Conservation (phyloP, 2,888 invertebrate genomes). For the Archips crataeganus region DNA sequence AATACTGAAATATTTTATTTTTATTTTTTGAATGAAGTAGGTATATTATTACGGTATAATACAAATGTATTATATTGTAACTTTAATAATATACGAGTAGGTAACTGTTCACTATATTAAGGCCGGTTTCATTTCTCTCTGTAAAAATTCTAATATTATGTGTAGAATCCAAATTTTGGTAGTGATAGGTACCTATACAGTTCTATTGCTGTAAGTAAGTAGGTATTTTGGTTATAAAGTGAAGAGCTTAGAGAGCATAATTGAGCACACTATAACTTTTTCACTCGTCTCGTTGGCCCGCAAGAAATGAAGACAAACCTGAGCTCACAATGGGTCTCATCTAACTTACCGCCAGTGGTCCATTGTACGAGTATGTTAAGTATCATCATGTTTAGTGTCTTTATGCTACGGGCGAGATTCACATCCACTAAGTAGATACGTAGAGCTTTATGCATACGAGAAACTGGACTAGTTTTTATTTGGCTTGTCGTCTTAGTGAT, state of each 20-base stretch:
- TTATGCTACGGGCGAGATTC: conserved; percentile 4
- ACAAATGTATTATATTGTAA: too few species aligned
- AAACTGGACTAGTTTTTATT: conserved; percentile 18
- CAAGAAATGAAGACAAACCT: conserved; percentile 10
- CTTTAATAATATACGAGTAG: too few species aligned
- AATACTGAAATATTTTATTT: too few species aligned
- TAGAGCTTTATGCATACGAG: conserved; percentile 20
- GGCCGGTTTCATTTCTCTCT: too few species aligned
- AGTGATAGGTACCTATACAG: too few species aligned
- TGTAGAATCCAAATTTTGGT: too few species aligned
- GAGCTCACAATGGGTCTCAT: conserved; percentile 26
- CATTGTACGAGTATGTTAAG: conserved; percentile 38
- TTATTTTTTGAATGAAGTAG: too few species aligned
- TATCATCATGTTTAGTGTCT: conserved; percentile 38
- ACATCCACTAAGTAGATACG: conserved; percentile 10
- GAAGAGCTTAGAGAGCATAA: not conserved
- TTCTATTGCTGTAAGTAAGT: not conserved
- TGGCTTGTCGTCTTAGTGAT: not conserved
- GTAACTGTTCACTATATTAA: too few species aligned
- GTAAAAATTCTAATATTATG: too few species aligned
- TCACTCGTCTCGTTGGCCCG: not conserved
- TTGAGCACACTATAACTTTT: not conserved
- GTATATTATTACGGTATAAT: too few species aligned
- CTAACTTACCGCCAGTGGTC: conserved; percentile 24
- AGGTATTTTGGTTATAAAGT: not conserved